Evolutionary conservation across 2,888 invertebrate genomes (phyloP), one percentile per base, ranked within the genome.

Genomic region (Callyntrura guangdongensis): DNA sequence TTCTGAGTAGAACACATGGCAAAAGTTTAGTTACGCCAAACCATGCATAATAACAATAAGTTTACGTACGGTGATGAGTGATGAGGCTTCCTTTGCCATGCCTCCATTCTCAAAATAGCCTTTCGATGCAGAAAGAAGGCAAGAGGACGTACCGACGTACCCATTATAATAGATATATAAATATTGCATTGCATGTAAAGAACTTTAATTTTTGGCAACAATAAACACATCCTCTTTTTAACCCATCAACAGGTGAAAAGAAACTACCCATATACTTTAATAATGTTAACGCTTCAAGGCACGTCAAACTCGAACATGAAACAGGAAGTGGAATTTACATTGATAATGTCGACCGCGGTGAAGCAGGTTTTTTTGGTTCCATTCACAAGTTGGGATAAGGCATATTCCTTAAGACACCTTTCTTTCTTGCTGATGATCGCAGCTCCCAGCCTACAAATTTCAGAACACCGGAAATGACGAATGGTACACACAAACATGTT

Each of bases 311-410:
- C n/a, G 20, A 27, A n/a, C 3, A 77, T 0, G 56, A 67, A 89
- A 25, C 89, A n/a, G 89, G 89, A 84, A 84, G 89, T 84, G 27
- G 84, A 89, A 74, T 89, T 69, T 56, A 25, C 59, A 88, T 69
- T 81, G 53, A 89, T 89, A 89, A 89, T 83, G 84, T 36, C n/a
- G n/a, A 64, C 83, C 89, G 84, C 84, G 89, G 84, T 45, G 79
- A 53, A 79, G 49, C 45, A 22, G n/a, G n/a, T 79, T 20, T 5
- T 56, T n/a, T 56, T 72, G 22, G 49, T 27, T 47, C 84, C 85
- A 89, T 89, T 89, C 89, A 89, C 45, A 79, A 84, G 82, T 20
- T 83, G 5, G 49, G 74, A 77, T 49, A 61, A 36, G n/a, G 45
- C 11, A n/a, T 22, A 11, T 27, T 9, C 22, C 49, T 77, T 77